phyloP scores from a whole-genome alignment of 2,888 invertebrate genomes.

The Idaea dimidiata region DNA sequence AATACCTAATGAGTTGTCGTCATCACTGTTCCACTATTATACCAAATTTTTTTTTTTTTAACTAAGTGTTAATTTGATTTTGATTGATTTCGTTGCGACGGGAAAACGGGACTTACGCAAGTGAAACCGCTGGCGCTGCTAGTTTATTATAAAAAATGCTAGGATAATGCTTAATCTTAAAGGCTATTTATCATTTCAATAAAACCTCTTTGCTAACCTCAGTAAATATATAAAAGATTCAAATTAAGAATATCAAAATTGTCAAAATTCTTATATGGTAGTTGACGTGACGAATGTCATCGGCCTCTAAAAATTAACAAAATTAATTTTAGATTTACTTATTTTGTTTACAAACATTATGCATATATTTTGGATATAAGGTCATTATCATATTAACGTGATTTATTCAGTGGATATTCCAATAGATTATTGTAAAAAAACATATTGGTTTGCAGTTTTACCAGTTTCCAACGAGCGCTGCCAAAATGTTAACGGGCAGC shows the following conservation, averaged over 20 bases:
- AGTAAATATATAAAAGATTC: conserved; percentile 34
- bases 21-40: too few relatives aligned
- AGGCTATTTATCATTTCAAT: neutral
- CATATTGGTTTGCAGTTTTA: conserved; percentile 30
- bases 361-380: conserved; percentile 63
- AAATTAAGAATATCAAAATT: conserved; percentile 57
- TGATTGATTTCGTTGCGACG: too few relatives aligned
- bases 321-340: conserved; percentile 52
- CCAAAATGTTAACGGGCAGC: conserved; percentile 65
- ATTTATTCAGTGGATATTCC: conserved; percentile 7
- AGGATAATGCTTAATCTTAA: too few relatives aligned
- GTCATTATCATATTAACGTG: conserved; percentile 35
- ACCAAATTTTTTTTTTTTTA: too few relatives aligned
- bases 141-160: too few relatives aligned
- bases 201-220: conserved; percentile 17
- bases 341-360: conserved; percentile 66
- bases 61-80: too few relatives aligned
- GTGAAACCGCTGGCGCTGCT: too few relatives aligned
- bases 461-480: conserved; percentile 37
- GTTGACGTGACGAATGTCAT: conserved; percentile 69
- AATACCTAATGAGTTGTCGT: too few relatives aligned
- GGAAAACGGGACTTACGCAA: too few relatives aligned
- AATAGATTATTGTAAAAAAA: conserved; percentile 8
- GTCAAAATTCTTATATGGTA: conserved; percentile 48
- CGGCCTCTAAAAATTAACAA: conserved; percentile 62